Base-by-base conservation (phyloP, 2,797 vertebrate genomes). In the Epinephelus awoara region DNA sequence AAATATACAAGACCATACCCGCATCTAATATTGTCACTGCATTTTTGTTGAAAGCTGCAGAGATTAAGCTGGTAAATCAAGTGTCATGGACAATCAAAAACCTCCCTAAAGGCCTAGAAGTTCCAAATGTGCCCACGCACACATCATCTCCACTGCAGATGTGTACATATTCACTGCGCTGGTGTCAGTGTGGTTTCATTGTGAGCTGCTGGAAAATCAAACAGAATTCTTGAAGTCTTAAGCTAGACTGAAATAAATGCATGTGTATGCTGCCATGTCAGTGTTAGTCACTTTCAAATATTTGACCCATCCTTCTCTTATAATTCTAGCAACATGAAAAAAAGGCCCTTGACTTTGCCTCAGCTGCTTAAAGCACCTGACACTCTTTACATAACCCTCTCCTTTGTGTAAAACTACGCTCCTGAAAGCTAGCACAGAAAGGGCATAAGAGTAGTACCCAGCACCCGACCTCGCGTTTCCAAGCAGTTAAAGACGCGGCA, bases 31-130 rank as follows among this genome's bases (percentile, higher is more conserved):
- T 72, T 85, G 77, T 80, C 61, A 52, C 34, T 69, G 57, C 15
- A 44, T 80, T 83, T 72, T 63, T 64, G 69, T 58, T 83, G 78
- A 85, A 86, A 88, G 75, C 79, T 52, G 44, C 57, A 70, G 59
- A 77, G 63, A 61, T 72, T 79, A 50, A 34, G 63, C 8, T 46
- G 49, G 67, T 56, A 83, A 85, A 69, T 80, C 68, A 84, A 73
- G 56, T 81, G 67, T 77, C 74, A 65, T 19, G 55, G 68, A 49
- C 81, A 83, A 79, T 86, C 71, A 64, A 58, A 79, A 71, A 68
- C 18, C 59, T 2, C 42, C 49, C 52, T 56, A 17, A 69, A 69
- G 25, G 63, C 51, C 54, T 34, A 7, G 49, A 85, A 66, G 54
- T 83, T 67, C 67, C 67, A 44, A 58, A 64, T 54, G 29, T 67